Percentiles rank a stretch among this genome's conserved stretches.
phyloP scores from a whole-genome alignment of 2,113 vertebrate genomes.

The Cichladusa arquata region DNA sequence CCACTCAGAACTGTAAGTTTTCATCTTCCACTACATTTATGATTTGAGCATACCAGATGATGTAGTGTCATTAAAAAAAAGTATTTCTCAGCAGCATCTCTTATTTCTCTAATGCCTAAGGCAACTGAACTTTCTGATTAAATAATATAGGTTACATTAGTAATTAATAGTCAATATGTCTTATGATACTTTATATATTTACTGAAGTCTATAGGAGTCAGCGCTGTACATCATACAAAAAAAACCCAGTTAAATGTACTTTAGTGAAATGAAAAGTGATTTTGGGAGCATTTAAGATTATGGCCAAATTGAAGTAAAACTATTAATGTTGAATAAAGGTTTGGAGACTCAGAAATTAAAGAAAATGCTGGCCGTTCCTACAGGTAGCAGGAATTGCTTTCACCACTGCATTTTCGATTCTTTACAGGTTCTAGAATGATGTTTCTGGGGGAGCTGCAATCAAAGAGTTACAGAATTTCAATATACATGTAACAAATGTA shows the following conservation, averaged over 20 bases:
- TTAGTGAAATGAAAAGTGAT: not conserved
- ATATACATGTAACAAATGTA: not conserved
- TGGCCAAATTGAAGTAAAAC: not conserved
- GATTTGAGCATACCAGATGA: not conserved
- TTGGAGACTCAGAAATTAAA: not conserved
- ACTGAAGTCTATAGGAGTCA: not conserved
- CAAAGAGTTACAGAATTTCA: constrained; percentile 41
- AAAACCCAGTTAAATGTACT: not conserved
- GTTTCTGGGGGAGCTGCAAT: constrained; percentile 24
- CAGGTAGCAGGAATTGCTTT: not conserved
- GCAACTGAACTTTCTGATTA: not conserved
- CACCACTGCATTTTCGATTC: not conserved
- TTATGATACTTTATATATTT: not conserved
- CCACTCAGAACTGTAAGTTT: not conserved
- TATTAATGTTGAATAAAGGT: not conserved
- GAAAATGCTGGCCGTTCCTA: not conserved
- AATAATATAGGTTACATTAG: not conserved
- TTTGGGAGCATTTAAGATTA: not conserved
- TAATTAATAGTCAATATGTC: not conserved
- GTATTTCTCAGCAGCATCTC: not conserved
- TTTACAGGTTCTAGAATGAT: constrained; percentile 20
- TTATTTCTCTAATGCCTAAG: not conserved
- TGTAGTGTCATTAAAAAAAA: not conserved
- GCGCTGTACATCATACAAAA: not conserved
- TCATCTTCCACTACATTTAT: not conserved